Conservation (phyloP, 2,888 invertebrate species). For the Rhogogaster chlorosoma region DNA sequence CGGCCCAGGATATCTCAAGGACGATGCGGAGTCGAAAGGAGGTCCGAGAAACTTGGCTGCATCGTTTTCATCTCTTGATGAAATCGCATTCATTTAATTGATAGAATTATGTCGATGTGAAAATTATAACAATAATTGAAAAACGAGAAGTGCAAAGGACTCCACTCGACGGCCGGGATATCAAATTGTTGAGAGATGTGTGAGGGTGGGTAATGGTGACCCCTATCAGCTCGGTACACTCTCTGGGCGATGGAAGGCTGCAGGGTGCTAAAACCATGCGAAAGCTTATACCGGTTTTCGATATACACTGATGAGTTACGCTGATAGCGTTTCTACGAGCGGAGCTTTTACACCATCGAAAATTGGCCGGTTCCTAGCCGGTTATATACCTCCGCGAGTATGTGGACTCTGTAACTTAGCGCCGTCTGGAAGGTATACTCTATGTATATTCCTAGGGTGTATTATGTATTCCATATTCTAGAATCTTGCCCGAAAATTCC, state of each 20-base stretch:
- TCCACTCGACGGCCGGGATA: neutral
- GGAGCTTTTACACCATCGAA: conserved; percentile 34
- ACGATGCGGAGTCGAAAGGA: neutral
- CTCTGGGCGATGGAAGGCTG: conserved; percentile 45
- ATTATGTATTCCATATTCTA: conserved; percentile 29
- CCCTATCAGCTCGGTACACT: conserved; percentile 66
- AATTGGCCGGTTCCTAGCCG: neutral
- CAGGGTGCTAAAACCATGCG: conserved; percentile 1
- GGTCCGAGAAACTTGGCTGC: neutral
- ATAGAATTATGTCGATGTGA: neutral
- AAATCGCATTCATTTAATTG: neutral
- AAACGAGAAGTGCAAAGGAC: conserved; percentile 4
- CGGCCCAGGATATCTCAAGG: neutral
- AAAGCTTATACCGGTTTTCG: conserved; percentile 25
- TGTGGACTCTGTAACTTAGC: neutral
- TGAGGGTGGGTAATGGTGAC: conserved; percentile 55
- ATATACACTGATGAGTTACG: conserved; percentile 34
- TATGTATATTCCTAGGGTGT: conserved; percentile 8
- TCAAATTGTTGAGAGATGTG: conserved; percentile 54
- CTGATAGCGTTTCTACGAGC: conserved; percentile 25
- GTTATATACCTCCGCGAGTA: neutral
- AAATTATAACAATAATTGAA: neutral
- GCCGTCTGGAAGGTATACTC: conserved; percentile 28
- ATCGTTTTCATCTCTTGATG: neutral
- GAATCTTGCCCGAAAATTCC: neutral